Base-by-base conservation (phyloP, 2,888 invertebrate genomes). In the Halocaridina rubra region DNA sequence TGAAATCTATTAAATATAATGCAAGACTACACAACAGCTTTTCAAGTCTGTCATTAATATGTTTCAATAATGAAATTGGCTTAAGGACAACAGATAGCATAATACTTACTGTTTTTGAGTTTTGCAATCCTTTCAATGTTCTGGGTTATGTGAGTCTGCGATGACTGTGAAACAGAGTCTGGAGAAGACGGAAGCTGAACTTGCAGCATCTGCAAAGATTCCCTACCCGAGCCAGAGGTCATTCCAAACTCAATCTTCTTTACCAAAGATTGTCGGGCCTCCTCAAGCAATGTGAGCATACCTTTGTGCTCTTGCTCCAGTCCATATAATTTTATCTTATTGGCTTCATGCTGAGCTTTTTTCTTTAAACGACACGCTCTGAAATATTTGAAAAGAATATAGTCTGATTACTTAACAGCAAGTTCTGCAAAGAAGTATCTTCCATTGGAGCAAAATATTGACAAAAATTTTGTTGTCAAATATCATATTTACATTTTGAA, bases 301-400 rank as follows among this genome's bases (percentile, higher is more conserved):
- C 79, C 72, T 32, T 80, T 96, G 91, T 98, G 98, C 92, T 99
- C 98, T 90, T 94, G 94, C 91, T 98, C 97, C 89, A 99, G 93
- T 53, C 98, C 98, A 90, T 94, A 96, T 2, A 98, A 92, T 92
- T 98, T 98, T 81, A 99, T 94, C 92, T 99, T 99, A 91, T 98
- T 98, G 1, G 99, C 98, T 92, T 99, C 99, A 91, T 99, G 98
- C 90, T 98, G 98, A 3, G 99, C 99, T 92, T 98, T 99, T 92
- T 99, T 99, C 93, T 99, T 99, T 90, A 99, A 93, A 46, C 98
- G 94, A 91, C 98, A 99, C 39, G 98, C 98, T 87, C 98, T 93
- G 90, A 19, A 90, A 90, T 77, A 81, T 1, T n/a, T 19, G 22
- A 1, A 19, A 22, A 46, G 19, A 29, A 53, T 53, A 53, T 16